phyloP scores from a whole-genome alignment of 1,140 invertebrate genomes.

The Trachymyrmex cornetzi region DNA sequence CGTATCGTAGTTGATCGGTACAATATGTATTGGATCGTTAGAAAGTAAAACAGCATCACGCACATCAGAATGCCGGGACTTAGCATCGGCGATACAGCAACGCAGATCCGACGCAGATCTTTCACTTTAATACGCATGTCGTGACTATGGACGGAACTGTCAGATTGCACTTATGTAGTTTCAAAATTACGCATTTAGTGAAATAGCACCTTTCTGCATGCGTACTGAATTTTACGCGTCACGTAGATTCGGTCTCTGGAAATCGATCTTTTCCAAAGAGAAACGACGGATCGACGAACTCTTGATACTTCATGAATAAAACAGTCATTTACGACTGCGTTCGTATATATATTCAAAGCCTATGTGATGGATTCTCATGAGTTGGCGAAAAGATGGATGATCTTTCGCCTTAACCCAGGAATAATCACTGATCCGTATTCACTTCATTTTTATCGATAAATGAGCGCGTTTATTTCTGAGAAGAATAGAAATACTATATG shows the following conservation, averaged over 20 bases:
- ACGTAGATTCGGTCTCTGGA: background rate
- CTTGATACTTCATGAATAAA: background rate
- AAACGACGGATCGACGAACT: background rate
- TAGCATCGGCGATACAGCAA: background rate
- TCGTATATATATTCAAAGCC: background rate
- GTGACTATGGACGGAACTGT: background rate
- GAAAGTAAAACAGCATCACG: constrained; percentile 52
- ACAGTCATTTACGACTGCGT: background rate
- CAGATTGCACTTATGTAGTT: background rate
- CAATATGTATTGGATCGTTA: constrained; percentile 25
- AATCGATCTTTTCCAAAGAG: background rate
- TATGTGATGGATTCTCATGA: background rate
- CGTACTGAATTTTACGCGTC: background rate
- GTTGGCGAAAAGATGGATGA: too few relatives aligned
- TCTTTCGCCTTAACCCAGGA: too few relatives aligned
- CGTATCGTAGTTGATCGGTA: constrained; percentile 21
- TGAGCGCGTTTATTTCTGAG: too few relatives aligned
- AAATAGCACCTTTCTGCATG: background rate
- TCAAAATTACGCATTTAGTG: background rate
- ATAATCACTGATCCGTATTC: too few relatives aligned
- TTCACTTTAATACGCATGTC: constrained; percentile 48
- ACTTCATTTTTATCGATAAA: too few relatives aligned
- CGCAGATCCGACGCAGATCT: constrained; percentile 29
- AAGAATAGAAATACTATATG: too few relatives aligned
- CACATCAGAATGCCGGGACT: background rate